Evolutionary conservation across 2,797 vertebrate genomes (phyloP), one percentile per base, ranked within the genome.

Genomic region (Cyclura pinguis): DNA sequence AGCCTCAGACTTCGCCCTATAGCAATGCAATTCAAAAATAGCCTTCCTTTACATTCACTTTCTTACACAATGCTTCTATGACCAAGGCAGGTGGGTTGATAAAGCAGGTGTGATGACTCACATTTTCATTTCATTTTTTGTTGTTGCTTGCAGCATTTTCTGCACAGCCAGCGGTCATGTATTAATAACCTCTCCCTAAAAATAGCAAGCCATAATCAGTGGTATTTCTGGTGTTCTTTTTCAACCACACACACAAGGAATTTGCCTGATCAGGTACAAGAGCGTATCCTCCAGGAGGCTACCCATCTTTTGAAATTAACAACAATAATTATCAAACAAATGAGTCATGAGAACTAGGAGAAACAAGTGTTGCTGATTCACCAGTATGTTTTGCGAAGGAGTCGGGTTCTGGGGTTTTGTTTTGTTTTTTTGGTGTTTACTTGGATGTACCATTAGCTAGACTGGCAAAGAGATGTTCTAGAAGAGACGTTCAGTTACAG

Each of bases 121-220:
- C 9, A 1, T 16, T 13, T 55, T 9, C 32, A 5, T 88, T n/a
- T 73, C 9, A 16, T 67, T 38, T 42, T 67, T 47, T 29, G 29
- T 57, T 6, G 72, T 59, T 3, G 16, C 1, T 4, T 6, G 69
- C 14, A 1, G 59, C 14, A 16, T 57, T 57, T 57, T 76, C 85
- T 50, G 29, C 47, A 57, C 32, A 6, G n/a, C 29, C 62, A 50
- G 78, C 80, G 16, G 35, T 6, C 47, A 35, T 12, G 32, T 81
- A 88, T 88, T 88, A 88, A 81, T 72, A 81, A 88, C 64, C 8
- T 59, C 38, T 73, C 67, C 35, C 87, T 88, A 88, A 88, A 88
- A 83, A 74, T 74, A 88, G 87, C 35, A 83, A 59, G 16, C 22
- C 22, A 88, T 80, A 14, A n/a, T 22, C 86, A 80, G 16, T n/a